Conservation (phyloP, 92 coral and sea anemone species). For the Epizoanthus illoricatus region DNA sequence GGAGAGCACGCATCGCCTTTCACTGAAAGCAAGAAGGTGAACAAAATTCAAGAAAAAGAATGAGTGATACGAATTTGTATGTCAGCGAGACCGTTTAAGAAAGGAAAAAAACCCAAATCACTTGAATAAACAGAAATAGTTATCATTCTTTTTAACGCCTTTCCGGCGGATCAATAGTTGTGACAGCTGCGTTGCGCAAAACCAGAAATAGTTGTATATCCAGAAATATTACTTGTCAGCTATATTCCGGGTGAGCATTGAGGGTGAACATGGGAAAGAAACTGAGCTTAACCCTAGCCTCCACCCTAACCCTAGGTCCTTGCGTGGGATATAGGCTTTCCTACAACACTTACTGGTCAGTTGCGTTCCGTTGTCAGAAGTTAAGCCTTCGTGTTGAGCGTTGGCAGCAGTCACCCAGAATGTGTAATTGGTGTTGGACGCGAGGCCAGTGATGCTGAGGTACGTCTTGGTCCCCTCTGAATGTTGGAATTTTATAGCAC, state of each 20-base stretch:
- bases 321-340: too few relatives aligned
- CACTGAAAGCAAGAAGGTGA: neutral
- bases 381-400: constrained; percentile 23
- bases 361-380: neutral
- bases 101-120: too few relatives aligned
- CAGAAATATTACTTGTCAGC: neutral
- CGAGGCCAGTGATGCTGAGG: neutral
- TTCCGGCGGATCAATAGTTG: too few relatives aligned
- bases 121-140: too few relatives aligned
- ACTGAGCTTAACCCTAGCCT: neutral
- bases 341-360: neutral
- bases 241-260: neutral
- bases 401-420: constrained; percentile 55
- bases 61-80: too few relatives aligned
- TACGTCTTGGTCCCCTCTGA: constrained; percentile 20
- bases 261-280: neutral
- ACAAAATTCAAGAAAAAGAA: too few relatives aligned
- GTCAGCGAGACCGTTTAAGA: too few relatives aligned
- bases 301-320: too few relatives aligned
- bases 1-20: neutral
- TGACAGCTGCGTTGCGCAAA: too few relatives aligned
- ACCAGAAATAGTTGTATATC: neutral
- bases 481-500: neutral
- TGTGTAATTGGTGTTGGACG: constrained; percentile 42
- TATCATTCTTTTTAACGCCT: too few relatives aligned